Percentiles rank a stretch among this genome's conserved stretches.
phyloP scores from a whole-genome alignment of 2,113 vertebrate species.

The Rhipidura dahli region DNA sequence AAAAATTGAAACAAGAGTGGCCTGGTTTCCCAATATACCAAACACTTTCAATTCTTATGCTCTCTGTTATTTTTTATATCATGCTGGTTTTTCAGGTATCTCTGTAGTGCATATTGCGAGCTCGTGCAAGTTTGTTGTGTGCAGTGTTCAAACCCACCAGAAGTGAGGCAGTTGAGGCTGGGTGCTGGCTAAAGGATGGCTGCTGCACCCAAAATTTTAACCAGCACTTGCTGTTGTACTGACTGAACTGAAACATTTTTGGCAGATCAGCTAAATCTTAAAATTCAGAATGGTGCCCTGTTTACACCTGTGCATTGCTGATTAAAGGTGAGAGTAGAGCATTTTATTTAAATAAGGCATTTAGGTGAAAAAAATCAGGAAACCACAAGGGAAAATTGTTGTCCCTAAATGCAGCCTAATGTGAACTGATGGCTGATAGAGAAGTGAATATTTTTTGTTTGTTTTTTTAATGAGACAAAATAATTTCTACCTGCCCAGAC shows the following conservation, averaged over 20 bases:
- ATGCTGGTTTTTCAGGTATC: background rate
- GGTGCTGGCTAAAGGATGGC: background rate
- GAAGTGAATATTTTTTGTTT: background rate
- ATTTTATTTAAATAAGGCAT: background rate
- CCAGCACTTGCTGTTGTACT: background rate
- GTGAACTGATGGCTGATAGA: background rate
- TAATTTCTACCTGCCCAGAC: background rate
- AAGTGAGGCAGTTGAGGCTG: background rate
- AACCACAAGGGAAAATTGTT: background rate
- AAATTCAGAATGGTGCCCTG: background rate
- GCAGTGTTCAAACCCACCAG: background rate
- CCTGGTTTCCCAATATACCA: background rate
- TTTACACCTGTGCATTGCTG: accelerated
- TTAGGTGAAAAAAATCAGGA: background rate
- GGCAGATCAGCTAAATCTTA: background rate
- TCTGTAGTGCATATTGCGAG: background rate
- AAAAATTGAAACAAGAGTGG: conserved; percentile 40
- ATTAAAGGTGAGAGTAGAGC: accelerated
- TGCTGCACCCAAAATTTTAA: background rate
- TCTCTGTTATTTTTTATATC: background rate
- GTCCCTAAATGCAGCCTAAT: background rate
- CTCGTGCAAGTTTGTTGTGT: background rate
- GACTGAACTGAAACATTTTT: background rate
- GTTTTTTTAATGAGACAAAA: background rate
- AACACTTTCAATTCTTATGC: background rate